Evolutionary conservation across 2,888 invertebrate species (phyloP).

Genomic region (Eretmocerus hayati): DNA sequence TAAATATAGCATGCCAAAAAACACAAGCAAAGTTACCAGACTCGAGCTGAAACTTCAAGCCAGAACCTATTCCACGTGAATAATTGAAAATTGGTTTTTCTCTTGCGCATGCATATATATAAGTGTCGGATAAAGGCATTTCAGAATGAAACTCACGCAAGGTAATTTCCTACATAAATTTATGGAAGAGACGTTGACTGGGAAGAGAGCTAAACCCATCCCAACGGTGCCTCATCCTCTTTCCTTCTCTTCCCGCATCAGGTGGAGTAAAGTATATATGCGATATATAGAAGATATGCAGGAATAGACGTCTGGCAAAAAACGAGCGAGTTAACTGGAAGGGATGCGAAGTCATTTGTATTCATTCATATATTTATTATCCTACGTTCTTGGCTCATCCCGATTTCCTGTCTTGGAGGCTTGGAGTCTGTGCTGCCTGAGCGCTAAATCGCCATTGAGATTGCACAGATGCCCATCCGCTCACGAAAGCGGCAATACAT

Average conservation of each 20-base stretch:
- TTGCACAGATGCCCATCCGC: slow-evolving; percentile 38
- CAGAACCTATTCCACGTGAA: slow-evolving; percentile 19
- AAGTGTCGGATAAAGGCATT: slow-evolving; percentile 22
- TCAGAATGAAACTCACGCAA: slow-evolving; percentile 24
- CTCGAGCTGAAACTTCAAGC: neutral
- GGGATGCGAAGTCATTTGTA: slow-evolving; percentile 18
- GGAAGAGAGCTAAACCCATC: slow-evolving; percentile 18
- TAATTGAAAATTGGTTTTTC: slow-evolving; percentile 25
- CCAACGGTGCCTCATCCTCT: slow-evolving; percentile 3
- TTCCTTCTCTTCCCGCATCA: slow-evolving; percentile 4
- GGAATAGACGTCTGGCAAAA: slow-evolving; percentile 7
- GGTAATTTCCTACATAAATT: slow-evolving; percentile 25
- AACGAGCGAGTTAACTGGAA: neutral
- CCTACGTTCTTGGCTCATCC: neutral
- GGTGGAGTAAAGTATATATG: slow-evolving; percentile 14
- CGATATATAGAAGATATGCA: slow-evolving; percentile 10
- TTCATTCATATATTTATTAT: slow-evolving; percentile 22
- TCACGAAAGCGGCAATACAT: slow-evolving; percentile 10
- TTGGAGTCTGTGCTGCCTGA: slow-evolving; percentile 28
- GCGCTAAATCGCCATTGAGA: slow-evolving; percentile 35
- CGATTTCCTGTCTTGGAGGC: slow-evolving; percentile 15
- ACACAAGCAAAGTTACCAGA: neutral
- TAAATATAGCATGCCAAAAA: slow-evolving; percentile 3
- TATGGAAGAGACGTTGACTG: slow-evolving; percentile 22
- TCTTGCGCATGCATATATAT: slow-evolving; percentile 5